These are phyloP conservation scores for Nyctibius bracteatus DNA, from an alignment of 2,113 vertebrate genomes.

Conservation along the genomic window DNA sequence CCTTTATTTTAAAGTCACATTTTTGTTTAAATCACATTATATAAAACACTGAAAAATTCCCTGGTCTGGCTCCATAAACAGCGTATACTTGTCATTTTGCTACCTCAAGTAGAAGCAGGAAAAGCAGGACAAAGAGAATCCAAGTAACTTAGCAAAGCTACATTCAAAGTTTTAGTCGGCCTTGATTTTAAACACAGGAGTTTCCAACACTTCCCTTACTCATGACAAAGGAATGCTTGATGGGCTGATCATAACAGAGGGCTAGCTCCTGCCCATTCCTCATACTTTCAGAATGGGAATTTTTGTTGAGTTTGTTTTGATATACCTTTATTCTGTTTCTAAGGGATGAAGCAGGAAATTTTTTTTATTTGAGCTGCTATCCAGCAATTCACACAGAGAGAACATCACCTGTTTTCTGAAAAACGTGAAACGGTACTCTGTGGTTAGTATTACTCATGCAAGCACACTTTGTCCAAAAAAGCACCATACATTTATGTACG, in stretches of 20 bases:
- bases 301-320: background rate
- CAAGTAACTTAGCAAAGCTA: background rate
- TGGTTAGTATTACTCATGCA: background rate
- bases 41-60: background rate
- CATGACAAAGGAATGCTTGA: background rate
- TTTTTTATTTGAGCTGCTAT: background rate
- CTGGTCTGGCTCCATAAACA: background rate
- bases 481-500: fast-evolving
- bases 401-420: background rate
- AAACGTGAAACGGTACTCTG: background rate
- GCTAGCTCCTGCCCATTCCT: background rate
- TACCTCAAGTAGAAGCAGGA: background rate
- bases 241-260: background rate
- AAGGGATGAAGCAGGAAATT: background rate
- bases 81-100: background rate
- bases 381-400: background rate
- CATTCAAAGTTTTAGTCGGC: background rate
- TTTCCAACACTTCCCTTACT: background rate
- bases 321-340: background rate
- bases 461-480: background rate
- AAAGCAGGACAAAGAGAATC: background rate
- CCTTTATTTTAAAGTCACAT: background rate
- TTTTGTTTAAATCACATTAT: background rate
- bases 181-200: background rate
- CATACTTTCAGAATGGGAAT: background rate